phyloP scores from a whole-genome alignment of 2,797 vertebrate genomes.

The Amphiprion clarkii region DNA sequence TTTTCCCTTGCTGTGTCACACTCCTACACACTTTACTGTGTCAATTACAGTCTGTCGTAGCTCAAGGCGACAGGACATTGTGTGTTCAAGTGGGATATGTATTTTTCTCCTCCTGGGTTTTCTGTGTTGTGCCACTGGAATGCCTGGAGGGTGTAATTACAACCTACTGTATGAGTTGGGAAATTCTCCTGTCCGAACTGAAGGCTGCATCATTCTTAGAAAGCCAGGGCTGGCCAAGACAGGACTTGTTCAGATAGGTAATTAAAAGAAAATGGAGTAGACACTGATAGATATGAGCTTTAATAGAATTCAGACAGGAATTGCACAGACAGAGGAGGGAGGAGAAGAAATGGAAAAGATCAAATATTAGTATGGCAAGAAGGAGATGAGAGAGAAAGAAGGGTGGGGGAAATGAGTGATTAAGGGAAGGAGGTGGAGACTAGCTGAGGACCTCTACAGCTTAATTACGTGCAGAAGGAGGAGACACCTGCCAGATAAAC shows the following conservation, averaged over 20 bases:
- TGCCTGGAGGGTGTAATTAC: conserved; percentile 70
- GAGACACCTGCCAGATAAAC: conserved; percentile 69
- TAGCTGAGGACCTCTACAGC: conserved; percentile 52
- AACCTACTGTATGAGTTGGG: conserved; percentile 41
- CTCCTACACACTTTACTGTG: conserved; percentile 9
- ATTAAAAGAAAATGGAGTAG: background rate
- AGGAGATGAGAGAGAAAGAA: conserved; percentile 14
- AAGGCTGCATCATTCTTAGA: conserved; percentile 44
- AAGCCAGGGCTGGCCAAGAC: conserved; percentile 12
- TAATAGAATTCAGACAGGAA: background rate
- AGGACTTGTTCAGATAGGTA: conserved; percentile 1
- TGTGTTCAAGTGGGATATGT: conserved; percentile 23
- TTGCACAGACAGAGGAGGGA: background rate
- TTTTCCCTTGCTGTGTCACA: background rate
- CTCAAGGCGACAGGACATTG: conserved; percentile 42
- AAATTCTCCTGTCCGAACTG: conserved; percentile 50
- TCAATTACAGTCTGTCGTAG: conserved; percentile 27
- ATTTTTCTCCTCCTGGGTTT: conserved; percentile 29
- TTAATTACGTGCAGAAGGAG: conserved; percentile 70
- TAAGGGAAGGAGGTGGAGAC: conserved; percentile 63
- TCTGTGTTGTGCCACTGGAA: conserved; percentile 56
- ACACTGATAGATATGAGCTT: background rate
- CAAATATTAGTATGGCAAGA: background rate
- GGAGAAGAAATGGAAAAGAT: conserved; percentile 13
- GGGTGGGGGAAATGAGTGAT: conserved; percentile 51